Percentiles rank a stretch among this genome's conserved stretches.
Evolutionary conservation across 2,888 invertebrate species (phyloP).

Genomic region (Marronus borbonicus): DNA sequence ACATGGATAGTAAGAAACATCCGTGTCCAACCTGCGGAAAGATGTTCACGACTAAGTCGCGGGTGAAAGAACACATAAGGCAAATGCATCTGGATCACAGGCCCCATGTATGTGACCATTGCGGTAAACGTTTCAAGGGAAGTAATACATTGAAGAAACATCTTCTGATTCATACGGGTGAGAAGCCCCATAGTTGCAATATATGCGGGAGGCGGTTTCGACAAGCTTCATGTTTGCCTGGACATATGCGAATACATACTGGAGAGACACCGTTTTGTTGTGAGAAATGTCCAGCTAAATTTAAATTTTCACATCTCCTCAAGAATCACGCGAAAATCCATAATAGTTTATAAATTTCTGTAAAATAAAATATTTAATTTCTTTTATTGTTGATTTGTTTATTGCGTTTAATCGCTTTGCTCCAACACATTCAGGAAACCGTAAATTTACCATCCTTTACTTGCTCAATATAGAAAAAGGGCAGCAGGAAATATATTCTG

Average conservation of each 20-base stretch:
- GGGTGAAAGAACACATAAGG: background rate
- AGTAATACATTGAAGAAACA: background rate
- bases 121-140: background rate
- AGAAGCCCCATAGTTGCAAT: slow-evolving; percentile 67
- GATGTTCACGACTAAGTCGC: background rate
- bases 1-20: background rate
- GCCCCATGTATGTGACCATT: background rate
- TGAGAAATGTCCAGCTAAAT: slow-evolving; percentile 71
- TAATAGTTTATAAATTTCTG: background rate
- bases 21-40: background rate
- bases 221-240: background rate
- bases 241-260: slow-evolving; percentile 78
- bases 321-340: background rate
- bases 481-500: too few relatives aligned
- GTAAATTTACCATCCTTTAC: too few relatives aligned
- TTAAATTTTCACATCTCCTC: background rate
- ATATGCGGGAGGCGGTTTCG: slow-evolving; percentile 72
- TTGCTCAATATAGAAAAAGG: too few relatives aligned
- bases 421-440: too few relatives aligned
- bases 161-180: background rate
- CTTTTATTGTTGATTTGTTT: too few relatives aligned
- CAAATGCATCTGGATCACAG: background rate
- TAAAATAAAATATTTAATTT: too few relatives aligned
- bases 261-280: slow-evolving; percentile 79
- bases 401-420: too few relatives aligned